Percentiles rank a stretch among this genome's conserved stretches.
Evolutionary conservation across 2,113 vertebrate genomes (phyloP).

Genomic region (Nesoenas mayeri): DNA sequence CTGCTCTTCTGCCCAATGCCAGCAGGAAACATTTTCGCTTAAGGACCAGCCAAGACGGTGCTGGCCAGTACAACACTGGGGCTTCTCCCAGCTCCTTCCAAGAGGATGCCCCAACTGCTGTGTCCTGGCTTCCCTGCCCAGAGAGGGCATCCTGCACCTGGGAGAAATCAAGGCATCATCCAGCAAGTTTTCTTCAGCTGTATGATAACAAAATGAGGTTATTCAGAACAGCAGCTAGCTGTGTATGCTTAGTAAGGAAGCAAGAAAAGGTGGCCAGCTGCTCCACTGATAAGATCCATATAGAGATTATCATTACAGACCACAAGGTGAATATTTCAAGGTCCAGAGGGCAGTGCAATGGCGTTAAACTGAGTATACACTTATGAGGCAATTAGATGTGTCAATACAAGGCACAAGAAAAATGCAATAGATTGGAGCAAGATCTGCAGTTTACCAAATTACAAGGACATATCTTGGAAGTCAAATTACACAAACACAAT

Average conservation of each 20-base stretch:
- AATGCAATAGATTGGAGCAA: neutral
- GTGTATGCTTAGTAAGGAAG: constrained; percentile 10
- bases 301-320: constrained; percentile 37
- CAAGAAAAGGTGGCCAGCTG: constrained; percentile 66
- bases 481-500: constrained; percentile 50
- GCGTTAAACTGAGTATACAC: neutral
- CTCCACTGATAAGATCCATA: constrained; percentile 52
- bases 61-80: fast-evolving
- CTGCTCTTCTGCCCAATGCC: neutral
- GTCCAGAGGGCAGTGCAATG: constrained; percentile 16
- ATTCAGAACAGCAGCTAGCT: constrained; percentile 66
- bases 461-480: constrained; percentile 34
- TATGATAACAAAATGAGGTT: constrained; percentile 2
- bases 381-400: constrained; percentile 13
- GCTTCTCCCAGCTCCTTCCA: neutral
- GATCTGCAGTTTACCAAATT: constrained; percentile 56
- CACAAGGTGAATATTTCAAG: constrained; percentile 41
- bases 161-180: neutral
- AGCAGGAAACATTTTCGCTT: neutral
- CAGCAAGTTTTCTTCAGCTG: neutral
- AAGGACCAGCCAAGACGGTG: neutral
- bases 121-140: neutral
- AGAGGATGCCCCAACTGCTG: neutral
- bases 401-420: constrained; percentile 20
- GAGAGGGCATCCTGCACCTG: constrained; percentile 44